Evolutionary conservation across 2,113 vertebrate genomes (phyloP).

Genomic region (Haplochromis burtoni): DNA sequence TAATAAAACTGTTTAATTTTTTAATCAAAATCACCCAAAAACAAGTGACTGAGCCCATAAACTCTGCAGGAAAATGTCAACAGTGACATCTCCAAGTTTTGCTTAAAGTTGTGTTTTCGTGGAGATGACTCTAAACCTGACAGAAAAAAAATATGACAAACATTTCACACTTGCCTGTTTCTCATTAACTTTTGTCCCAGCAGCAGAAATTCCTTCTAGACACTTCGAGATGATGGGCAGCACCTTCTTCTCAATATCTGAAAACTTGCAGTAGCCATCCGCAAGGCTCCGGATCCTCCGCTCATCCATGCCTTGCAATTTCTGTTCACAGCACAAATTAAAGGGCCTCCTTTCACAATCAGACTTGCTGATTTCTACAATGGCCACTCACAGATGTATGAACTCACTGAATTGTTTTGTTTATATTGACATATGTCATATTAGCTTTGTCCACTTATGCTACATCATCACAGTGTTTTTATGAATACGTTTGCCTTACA

Average conservation of each 20-base stretch:
- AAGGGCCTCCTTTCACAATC: neutral
- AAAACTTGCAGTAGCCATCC: conserved; percentile 86
- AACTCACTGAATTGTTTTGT: neutral
- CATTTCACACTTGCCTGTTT: conserved; percentile 61
- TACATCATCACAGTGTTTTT: neutral
- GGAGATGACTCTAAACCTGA: neutral
- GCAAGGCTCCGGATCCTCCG: conserved; percentile 81
- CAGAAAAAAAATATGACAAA: neutral
- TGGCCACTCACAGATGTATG: neutral
- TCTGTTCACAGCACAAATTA: conserved; percentile 64
- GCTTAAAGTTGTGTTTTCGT: neutral
- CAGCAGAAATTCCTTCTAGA: conserved; percentile 82
- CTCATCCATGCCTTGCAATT: conserved; percentile 94
- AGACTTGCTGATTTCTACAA: neutral
- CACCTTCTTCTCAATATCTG: conserved; percentile 87
- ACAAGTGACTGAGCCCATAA: neutral
- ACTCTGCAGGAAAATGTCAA: neutral
- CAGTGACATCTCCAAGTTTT: neutral
- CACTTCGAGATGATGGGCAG: conserved; percentile 89
- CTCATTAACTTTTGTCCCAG: conserved; percentile 64
- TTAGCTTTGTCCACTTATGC: neutral
- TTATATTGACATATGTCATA: neutral
- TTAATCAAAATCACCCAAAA: neutral
- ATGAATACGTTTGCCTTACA: conserved; percentile 53
- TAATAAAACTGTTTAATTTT: neutral